Base-by-base conservation (phyloP, 2,113 vertebrate genomes). In the Triplophysa dalaica region DNA sequence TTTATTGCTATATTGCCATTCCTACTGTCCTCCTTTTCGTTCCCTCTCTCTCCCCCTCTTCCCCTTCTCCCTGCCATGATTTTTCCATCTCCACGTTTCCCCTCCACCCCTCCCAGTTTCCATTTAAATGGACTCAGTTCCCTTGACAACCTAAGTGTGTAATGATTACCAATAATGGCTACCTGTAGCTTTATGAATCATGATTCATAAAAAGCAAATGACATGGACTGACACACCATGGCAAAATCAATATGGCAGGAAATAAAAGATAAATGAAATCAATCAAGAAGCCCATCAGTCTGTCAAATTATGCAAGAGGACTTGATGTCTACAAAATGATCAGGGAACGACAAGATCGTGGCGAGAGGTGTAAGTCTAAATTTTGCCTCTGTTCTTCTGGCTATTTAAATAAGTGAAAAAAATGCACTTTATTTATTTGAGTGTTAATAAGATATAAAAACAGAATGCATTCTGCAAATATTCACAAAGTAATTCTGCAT, bases 91-190 rank as follows among this genome's bases (percentile, higher is more conserved):
- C n/a, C 12, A 3, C 38, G 14, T 24, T 2, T 16, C 72, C 41
- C 73, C 65, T 60, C 60, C 29, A 38, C 76, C 67, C 76, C 78
- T 62, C 75, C 29, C 70, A 54, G 29, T 73, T 22, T 74, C 70
- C 56, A 74, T 74, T 74, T 14, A 74, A 75, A 75, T 75, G 58
- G 75, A 75, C 75, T 84, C 70, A 72, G 81, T 81, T 84, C 65
- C 83, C 83, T 81, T 81, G 79, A 84, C 83, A 81, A 81, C 79
- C 79, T 84, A 84, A 84, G 75, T 74, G 58, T 84, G 83, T 77
- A 81, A 78, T 84, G 83, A 84, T 84, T 84, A 84, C 70, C 83
- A 81, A 81, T 84, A 84, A 84, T 84, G 79, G 83, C 70, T 84
- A 84, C 83, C 83, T 84, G 76, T 81, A 63, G 70, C 79, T 79